These are phyloP conservation scores for Anticlea derivata DNA, from an alignment of 2,888 invertebrate genomes.

Conservation along the genomic window DNA sequence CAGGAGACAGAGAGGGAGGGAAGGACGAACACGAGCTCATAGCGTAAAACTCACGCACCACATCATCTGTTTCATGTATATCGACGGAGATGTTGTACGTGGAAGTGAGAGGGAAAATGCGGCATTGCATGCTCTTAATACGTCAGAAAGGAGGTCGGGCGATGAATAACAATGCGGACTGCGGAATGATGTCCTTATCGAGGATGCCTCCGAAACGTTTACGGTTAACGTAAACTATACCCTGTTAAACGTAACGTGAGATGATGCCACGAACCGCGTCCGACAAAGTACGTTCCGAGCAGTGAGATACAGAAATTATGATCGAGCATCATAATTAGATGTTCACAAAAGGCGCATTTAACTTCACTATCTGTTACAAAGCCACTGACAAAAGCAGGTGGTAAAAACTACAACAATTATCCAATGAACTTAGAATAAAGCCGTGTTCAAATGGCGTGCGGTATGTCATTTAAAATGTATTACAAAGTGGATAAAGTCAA, in stretches of 20 bases:
- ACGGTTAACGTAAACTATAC: conserved; percentile 12
- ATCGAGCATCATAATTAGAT: too few species aligned
- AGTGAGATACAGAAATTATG: too few species aligned
- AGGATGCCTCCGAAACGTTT: conserved; percentile 45
- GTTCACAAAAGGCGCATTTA: too few species aligned
- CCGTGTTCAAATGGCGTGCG: too few species aligned
- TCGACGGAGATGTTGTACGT: conserved; percentile 27
- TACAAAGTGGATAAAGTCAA: too few species aligned
- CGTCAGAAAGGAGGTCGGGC: conserved; percentile 79
- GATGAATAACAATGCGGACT: conserved; percentile 83
- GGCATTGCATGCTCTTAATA: conserved; percentile 75
- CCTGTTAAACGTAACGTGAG: background rate
- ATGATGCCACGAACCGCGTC: background rate
- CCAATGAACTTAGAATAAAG: too few species aligned
- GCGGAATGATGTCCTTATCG: conserved; percentile 78
- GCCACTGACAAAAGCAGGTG: too few species aligned
- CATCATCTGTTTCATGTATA: conserved; percentile 48
- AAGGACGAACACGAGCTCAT: conserved; percentile 62
- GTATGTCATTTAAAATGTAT: too few species aligned
- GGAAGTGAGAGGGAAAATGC: conserved; percentile 64
- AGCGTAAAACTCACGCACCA: conserved; percentile 75
- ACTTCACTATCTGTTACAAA: too few species aligned
- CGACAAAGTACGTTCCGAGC: too few species aligned
- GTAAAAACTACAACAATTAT: too few species aligned
- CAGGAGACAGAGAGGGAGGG: conserved; percentile 45